These are phyloP conservation scores for Apomyelois bistriatella DNA, from an alignment of 2,888 invertebrate genomes.

Conservation along the genomic window DNA sequence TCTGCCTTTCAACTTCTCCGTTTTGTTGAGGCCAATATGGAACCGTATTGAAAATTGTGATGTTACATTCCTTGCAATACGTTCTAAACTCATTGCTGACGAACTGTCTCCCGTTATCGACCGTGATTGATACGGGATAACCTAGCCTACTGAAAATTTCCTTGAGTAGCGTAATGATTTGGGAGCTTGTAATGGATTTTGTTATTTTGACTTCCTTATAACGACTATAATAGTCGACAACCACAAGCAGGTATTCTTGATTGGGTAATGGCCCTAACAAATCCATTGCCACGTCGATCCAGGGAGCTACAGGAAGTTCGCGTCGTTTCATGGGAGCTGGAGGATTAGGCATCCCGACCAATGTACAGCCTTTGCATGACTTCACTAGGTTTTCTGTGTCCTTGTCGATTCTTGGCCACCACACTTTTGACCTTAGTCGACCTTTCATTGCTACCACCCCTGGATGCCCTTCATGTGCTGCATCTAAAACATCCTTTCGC, in stretches of 20 bases:
- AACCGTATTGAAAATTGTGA: slow-evolving; percentile 21
- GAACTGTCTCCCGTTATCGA: slow-evolving; percentile 29
- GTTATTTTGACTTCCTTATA: slow-evolving; percentile 25
- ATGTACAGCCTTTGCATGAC: slow-evolving; percentile 21
- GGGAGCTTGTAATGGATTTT: slow-evolving; percentile 12
- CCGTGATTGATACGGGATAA: slow-evolving; percentile 20
- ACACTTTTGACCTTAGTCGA: slow-evolving; percentile 10
- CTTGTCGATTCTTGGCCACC: slow-evolving; percentile 16
- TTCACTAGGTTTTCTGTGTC: slow-evolving; percentile 16
- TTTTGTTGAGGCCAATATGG: slow-evolving; percentile 33
- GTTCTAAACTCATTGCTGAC: slow-evolving; percentile 22
- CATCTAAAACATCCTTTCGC: slow-evolving; percentile 5
- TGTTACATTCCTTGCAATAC: slow-evolving; percentile 20
- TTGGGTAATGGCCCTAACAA: slow-evolving; percentile 25
- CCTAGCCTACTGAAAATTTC: slow-evolving; percentile 27
- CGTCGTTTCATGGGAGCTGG: slow-evolving; percentile 25
- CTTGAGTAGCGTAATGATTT: slow-evolving; percentile 21
- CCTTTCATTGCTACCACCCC: slow-evolving; percentile 16
- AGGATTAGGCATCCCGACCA: slow-evolving; percentile 19
- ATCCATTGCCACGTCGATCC: slow-evolving; percentile 31
- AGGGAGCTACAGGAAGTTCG: slow-evolving; percentile 23
- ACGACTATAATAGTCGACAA: slow-evolving; percentile 24
- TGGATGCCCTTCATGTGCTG: no score
- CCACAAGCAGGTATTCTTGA: slow-evolving; percentile 21
- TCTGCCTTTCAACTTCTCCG: slow-evolving; percentile 33